phyloP scores from a whole-genome alignment of 1,140 invertebrate species.

The Halesus radiatus region DNA sequence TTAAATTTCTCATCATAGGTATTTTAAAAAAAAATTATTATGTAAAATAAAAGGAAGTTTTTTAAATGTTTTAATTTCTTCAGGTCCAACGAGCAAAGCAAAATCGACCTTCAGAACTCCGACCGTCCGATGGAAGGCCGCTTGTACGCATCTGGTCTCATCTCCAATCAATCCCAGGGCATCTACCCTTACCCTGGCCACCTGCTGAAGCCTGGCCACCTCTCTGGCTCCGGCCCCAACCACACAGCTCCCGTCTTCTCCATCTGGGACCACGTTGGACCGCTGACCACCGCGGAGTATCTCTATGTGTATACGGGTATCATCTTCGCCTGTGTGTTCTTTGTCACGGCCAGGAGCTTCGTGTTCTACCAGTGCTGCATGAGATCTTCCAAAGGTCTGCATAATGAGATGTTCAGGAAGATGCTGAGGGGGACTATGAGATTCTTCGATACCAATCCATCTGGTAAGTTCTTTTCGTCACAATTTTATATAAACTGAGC shows the following conservation, averaged over 20 bases:
- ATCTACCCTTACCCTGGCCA: neutral
- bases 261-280: slow-evolving; percentile 62
- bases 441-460: slow-evolving; percentile 89
- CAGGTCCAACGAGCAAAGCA: slow-evolving; percentile 40
- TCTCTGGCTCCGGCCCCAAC: neutral
- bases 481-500: no score
- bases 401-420: slow-evolving; percentile 85
- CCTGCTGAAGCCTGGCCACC: neutral
- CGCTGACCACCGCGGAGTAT: slow-evolving; percentile 65
- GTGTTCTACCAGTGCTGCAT: slow-evolving; percentile 86
- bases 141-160: neutral
- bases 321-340: slow-evolving; percentile 66
- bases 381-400: slow-evolving; percentile 82
- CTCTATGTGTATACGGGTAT: slow-evolving; percentile 66
- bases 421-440: slow-evolving; percentile 83
- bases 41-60: no score
- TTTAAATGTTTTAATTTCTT: neutral
- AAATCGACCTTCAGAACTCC: slow-evolving; percentile 9
- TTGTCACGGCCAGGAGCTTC: slow-evolving; percentile 75
- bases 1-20: no score
- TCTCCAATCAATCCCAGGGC: neutral
- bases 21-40: no score
- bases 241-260: slow-evolving; percentile 2
- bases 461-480: slow-evolving; percentile 66
- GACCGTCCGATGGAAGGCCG: neutral